Conservation (phyloP, 2,888 invertebrate genomes). For the Chelonus formosanus region DNA sequence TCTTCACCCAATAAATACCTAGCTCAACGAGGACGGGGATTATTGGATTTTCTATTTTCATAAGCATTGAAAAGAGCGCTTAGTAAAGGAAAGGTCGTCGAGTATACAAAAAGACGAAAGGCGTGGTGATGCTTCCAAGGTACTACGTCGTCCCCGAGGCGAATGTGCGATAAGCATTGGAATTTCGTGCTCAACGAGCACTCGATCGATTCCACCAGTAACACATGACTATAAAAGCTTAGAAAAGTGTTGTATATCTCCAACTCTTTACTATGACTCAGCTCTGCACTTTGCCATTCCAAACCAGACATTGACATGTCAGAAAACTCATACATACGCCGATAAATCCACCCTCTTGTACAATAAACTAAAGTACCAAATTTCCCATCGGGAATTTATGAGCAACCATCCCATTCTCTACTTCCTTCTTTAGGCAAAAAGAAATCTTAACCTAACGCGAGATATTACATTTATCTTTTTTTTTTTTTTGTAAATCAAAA, state of each 20-base stretch:
- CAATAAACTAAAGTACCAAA: conserved; percentile 3
- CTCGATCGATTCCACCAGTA: conserved; percentile 25
- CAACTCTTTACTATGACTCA: conserved; percentile 14
- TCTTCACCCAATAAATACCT: conserved; percentile 35
- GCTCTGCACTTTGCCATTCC: conserved; percentile 26
- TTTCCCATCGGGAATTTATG: conserved; percentile 25
- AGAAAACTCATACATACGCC: neutral
- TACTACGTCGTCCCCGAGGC: conserved; percentile 5
- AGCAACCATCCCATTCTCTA: neutral
- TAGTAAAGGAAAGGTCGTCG: neutral
- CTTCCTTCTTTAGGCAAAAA: neutral
- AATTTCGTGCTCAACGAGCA: conserved; percentile 29
- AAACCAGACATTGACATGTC: conserved; percentile 23
- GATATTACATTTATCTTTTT: neutral
- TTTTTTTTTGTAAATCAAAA: no score
- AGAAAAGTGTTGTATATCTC: no score
- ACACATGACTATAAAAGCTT: neutral
- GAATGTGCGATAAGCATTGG: conserved; percentile 18
- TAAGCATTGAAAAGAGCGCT: conserved; percentile 15
- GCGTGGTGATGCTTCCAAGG: conserved; percentile 10
- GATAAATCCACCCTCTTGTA: neutral
- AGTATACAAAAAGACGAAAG: conserved; percentile 25
- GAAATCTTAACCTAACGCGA: neutral
- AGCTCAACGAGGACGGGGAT: conserved; percentile 33
- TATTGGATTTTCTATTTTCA: conserved; percentile 41